Conservation (phyloP, 2,888 invertebrate species). For the Heliconius ismenius region DNA sequence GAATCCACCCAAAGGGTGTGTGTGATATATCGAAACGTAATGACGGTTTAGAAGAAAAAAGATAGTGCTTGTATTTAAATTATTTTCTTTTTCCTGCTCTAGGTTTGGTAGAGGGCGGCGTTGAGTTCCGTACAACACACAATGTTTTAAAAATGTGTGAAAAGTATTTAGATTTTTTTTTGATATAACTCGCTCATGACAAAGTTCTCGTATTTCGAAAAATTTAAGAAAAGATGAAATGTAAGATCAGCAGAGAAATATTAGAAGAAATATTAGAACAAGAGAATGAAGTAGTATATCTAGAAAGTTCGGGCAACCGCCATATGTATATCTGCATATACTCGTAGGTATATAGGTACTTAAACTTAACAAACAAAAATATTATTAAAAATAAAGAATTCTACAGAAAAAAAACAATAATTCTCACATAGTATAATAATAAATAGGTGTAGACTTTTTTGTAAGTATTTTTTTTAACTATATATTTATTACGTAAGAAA, state of each 20-base stretch:
- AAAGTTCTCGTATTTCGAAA: too few species aligned
- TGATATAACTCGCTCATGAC: too few species aligned
- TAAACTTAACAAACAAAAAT: neutral
- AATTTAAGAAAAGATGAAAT: too few species aligned
- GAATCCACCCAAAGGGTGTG: constrained; percentile 54
- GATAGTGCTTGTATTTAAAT: too few species aligned
- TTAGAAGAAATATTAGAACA: too few species aligned
- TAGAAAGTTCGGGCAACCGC: too few species aligned
- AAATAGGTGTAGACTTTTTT: neutral
- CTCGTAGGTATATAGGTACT: neutral
- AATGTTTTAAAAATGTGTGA: too few species aligned
- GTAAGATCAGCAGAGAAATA: too few species aligned
- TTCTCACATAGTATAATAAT: neutral
- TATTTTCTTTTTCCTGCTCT: too few species aligned
- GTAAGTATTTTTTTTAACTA: neutral
- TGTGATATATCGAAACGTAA: constrained; percentile 32
- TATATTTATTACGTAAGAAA: constrained; percentile 12
- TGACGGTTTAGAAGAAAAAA: neutral
- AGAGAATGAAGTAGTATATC: too few species aligned
- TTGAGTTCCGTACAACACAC: neutral
- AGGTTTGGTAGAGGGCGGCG: neutral
- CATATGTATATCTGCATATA: too few species aligned
- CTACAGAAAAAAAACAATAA: neutral
- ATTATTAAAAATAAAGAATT: neutral
- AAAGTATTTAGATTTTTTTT: too few species aligned